Evolutionary conservation across 2,113 vertebrate species (phyloP).

Genomic region (Burhinus bistriatus): DNA sequence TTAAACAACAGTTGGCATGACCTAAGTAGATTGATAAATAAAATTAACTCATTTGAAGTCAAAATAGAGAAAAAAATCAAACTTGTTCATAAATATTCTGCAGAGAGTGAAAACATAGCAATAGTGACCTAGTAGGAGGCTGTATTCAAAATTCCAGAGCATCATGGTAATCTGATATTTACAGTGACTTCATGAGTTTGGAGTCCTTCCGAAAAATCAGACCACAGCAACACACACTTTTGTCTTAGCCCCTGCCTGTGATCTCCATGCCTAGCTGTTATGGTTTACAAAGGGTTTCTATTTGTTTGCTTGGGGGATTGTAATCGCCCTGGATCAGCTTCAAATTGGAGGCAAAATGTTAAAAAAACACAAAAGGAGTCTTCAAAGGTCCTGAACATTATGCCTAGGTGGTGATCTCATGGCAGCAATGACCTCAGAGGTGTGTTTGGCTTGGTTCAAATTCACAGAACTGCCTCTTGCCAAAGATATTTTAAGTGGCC

Average conservation of each 20-base stretch:
- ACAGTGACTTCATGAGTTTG: neutral
- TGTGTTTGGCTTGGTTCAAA: slow-evolving; percentile 26
- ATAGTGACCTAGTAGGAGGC: neutral
- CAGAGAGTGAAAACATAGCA: neutral
- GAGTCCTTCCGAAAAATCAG: neutral
- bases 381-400: neutral
- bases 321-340: neutral
- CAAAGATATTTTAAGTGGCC: neutral
- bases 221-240: neutral
- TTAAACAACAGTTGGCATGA: neutral
- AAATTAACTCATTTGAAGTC: neutral
- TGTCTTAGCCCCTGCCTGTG: neutral
- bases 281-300: neutral
- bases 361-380: neutral
- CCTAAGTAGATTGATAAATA: neutral
- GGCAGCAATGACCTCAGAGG: slow-evolving; percentile 21
- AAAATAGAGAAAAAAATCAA: neutral
- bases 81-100: neutral
- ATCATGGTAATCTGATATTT: neutral
- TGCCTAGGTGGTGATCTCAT: slow-evolving; percentile 10
- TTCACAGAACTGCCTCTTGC: neutral
- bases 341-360: neutral
- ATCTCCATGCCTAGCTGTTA: neutral
- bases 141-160: neutral
- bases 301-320: neutral